Base-by-base conservation (phyloP, 2,888 invertebrate genomes). In the Drosophila austrosaltans region DNA sequence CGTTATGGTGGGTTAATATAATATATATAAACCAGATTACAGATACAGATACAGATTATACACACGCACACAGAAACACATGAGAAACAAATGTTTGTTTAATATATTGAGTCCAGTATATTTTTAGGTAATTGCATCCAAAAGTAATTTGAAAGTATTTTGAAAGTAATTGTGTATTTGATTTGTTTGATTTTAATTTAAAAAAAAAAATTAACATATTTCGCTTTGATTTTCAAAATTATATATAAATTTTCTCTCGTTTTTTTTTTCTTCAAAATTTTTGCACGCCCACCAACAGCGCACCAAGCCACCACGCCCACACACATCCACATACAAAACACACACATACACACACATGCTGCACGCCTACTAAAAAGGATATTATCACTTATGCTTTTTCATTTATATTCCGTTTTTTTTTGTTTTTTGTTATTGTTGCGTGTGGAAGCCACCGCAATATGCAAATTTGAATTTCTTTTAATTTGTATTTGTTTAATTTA, bases 1-100 rank as follows among this genome's bases (percentile, higher is more conserved):
- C 64, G 63, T 71, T 62, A 90, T 96, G 96, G 96, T 96, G 96
- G 96, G 96, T 96, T 28, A 42, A 71, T 66, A 16, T 32, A 36
- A 8, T 8, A 58, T 65, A 7, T 6, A 39, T 20, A 44, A 22
- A 71, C 20, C 22, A 57, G 16, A n/a, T 42, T 1, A 42, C 44
- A 48, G 48, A 48, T 48, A 22, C 48, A 48, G 22, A 6, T 48
- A 56, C 44, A 56, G 42, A 39, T 59, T 59, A 30, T 63, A 74
- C 70, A 75, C 42, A 63, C 65, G 61, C 72, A 66, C 72, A 72
- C 67, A 72, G 62, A 72, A 59, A 72, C 69, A 70, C 72, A 67
- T 44, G 54, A 73, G 67, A 66, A 70, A 48, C 48, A 48, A 48
- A 63, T 63, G 54, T 75, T 65, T 53, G 22, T 16, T 59, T 3